Base-by-base conservation (phyloP, 1,140 invertebrate genomes). In the Drosophila bocki region DNA sequence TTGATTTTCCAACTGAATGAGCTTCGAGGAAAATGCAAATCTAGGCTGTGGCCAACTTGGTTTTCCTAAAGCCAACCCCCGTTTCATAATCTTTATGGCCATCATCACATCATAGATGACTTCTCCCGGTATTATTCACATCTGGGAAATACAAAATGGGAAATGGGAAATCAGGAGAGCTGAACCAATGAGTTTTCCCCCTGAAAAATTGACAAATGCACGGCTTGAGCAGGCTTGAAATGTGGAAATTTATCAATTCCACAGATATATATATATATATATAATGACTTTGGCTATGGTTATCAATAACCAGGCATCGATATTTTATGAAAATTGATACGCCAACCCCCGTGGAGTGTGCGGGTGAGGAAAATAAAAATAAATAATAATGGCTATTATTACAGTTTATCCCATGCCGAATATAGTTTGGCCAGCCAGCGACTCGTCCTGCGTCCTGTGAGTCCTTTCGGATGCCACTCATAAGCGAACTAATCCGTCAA, bases 241-340 rank as follows among this genome's bases (percentile, higher is more conserved):
- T 67, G 59, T 50, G 63, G 32, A 77, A 72, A 86, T 86, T 83
- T 88, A 88, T 86, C 83, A 86, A 83, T 56, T 78, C 17, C 44
- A 51, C 60, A 75, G 50, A 68, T 74, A 33, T 32, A 35, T 19
- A 13, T 35, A 51, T 33, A 17, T 53, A 7, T 53, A 47, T 47
- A 13, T 47, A 90, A 85, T 85, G 85, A 90, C 85, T 88, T 88
- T 88, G 68, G 85, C 77, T 61, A 88, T 75, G 85, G 85, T 90
- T 88, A 88, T 88, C 85, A 88, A 88, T 88, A 88, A 88, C 75
- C 64, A 76, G 81, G 75, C 78, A 90, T 90, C 85, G 85, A 90
- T 90, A 90, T 90, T 82, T 90, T 90, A 90, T 90, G 82, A 91
- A 90, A 90, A 85, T 75, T 85, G 85, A 90, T 90, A 82, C 85